Evolutionary conservation across 2,888 invertebrate species (phyloP).

Genomic region (Strigamia maritima): DNA sequence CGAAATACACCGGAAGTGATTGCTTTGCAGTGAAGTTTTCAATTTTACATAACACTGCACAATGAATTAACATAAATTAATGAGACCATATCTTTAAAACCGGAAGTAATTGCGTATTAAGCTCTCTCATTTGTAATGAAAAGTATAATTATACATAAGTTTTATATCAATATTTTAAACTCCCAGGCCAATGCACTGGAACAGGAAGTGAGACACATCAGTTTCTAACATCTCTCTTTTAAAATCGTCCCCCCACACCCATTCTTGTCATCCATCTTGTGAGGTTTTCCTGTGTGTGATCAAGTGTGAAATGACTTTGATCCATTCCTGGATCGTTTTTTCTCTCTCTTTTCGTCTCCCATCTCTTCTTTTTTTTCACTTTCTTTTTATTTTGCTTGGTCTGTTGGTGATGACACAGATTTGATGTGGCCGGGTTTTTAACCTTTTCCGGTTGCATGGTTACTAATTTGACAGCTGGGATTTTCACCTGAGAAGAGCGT

Average conservation of each 20-base stretch:
- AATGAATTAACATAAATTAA: no score
- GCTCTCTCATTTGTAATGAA: no score
- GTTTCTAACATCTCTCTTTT: background rate
- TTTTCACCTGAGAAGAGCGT: conserved; percentile 22
- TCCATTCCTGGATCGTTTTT: conserved; percentile 31
- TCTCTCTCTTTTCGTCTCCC: conserved; percentile 17
- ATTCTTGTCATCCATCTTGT: conserved; percentile 32
- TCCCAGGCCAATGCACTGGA: background rate
- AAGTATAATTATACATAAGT: no score
- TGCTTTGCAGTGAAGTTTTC: no score
- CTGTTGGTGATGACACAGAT: conserved; percentile 34
- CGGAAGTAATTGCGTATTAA: no score
- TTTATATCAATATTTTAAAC: background rate
- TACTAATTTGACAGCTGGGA: conserved; percentile 32
- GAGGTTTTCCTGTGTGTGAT: conserved; percentile 31
- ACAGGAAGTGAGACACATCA: background rate
- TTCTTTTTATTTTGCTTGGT: conserved; percentile 22
- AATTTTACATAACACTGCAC: no score
- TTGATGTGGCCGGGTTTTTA: conserved; percentile 32
- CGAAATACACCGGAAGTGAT: no score
- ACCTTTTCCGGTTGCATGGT: conserved; percentile 27
- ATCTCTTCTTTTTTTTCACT: background rate
- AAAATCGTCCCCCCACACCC: background rate
- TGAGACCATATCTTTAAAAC: no score
- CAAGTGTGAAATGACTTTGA: conserved; percentile 34